Evolutionary conservation across 2,797 vertebrate species (phyloP), one percentile per base, ranked within the genome.

Genomic region (Nasua narica): DNA sequence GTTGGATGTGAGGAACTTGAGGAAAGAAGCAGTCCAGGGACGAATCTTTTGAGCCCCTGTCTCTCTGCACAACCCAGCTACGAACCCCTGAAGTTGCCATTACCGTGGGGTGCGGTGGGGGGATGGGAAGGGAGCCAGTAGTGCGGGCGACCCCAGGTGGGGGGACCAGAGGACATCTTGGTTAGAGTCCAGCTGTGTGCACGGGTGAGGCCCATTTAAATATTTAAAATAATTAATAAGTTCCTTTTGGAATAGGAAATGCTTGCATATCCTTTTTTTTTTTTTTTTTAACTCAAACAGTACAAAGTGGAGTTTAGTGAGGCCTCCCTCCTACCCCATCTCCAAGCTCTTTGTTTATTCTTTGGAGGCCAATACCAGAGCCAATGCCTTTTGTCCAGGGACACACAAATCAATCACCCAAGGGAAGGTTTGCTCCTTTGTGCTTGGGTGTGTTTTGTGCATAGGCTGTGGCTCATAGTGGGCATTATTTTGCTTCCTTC

Each of bases 151-250:
- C n/a, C 40, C 11, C 14, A 76, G 35, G 58, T 14, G 27, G 7
- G 13, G 19, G 58, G 19, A 56, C 11, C 2, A 35, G 60, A 90
- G 67, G 35, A 32, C 70, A 14, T 60, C 43, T 54, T 52, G n/a
- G 35, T 90, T 77, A 83, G 54, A 87, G 62, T 29, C 76, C n/a
- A 83, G 58, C 88, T 84, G 27, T 67, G 81, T 81, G 77, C 50
- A 8, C n/a, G 7, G 32, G 23, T 91, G 87, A 92, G 48, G 50
- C 21, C 40, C 76, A 58, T 90, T 96, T 90, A 72, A 87, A 88
- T 92, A 86, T 88, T 92, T 79, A 27, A 92, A 96, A 82, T 56
- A 90, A 82, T 65, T 67, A 77, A 32, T 74, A 90, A 92, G 43
- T 88, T 93, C 43, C 37, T 93, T 92, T 46, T 40, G 78, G 62